Evolutionary conservation across 2,797 vertebrate genomes (phyloP).

Genomic region (Tangara arthus): DNA sequence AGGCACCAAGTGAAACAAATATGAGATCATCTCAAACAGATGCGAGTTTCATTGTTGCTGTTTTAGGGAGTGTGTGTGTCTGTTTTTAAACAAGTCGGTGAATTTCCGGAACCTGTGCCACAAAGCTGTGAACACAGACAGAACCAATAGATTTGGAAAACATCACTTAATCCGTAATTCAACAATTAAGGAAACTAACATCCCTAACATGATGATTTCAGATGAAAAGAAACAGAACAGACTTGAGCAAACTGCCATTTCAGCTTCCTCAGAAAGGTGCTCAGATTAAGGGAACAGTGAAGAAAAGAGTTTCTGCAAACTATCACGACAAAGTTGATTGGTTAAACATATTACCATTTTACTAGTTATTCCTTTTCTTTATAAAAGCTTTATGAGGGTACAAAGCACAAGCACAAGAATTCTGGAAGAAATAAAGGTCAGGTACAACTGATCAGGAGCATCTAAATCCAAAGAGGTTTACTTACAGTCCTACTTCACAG

Average conservation of each 20-base stretch:
- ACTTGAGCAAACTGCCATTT: background rate
- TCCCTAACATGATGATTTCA: background rate
- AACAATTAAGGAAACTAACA: background rate
- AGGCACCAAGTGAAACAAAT: background rate
- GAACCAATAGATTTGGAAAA: background rate
- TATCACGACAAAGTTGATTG: background rate
- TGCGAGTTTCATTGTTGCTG: background rate
- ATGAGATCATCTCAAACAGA: background rate
- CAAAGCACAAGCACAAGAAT: background rate
- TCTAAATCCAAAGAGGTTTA: background rate
- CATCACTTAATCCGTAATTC: background rate
- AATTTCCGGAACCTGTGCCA: background rate
- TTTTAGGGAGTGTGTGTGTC: background rate
- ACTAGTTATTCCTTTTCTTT: background rate
- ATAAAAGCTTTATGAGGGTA: background rate
- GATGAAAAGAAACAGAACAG: background rate
- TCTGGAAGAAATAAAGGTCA: background rate
- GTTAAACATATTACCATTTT: background rate
- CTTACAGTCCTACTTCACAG: background rate
- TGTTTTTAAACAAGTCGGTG: background rate
- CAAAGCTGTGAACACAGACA: background rate
- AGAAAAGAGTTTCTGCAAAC: background rate
- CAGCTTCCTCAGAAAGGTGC: background rate
- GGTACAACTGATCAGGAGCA: background rate
- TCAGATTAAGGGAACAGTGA: background rate